phyloP scores from a whole-genome alignment of 2,888 invertebrate species.

The Dryococelus australis region DNA sequence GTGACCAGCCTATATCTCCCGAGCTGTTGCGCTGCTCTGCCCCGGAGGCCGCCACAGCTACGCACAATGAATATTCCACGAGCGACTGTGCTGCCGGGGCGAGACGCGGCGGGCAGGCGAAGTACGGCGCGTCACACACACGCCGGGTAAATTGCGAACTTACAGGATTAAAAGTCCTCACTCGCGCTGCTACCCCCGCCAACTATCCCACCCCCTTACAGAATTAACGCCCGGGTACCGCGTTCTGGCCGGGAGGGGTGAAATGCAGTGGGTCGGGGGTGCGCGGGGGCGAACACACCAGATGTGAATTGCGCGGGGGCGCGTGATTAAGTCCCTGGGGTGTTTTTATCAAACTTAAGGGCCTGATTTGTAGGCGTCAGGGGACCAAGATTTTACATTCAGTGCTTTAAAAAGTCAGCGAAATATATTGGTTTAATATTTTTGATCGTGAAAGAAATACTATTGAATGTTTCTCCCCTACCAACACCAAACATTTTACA shows the following conservation, averaged over 20 bases:
- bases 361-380: not conserved
- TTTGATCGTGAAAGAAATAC: not conserved
- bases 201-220: not conserved
- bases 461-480: not conserved
- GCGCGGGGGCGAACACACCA: not conserved
- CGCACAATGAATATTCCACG: not conserved
- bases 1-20: no score
- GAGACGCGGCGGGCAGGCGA: not conserved
- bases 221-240: not conserved
- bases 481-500: no score
- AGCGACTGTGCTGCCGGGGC: not conserved
- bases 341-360: not conserved
- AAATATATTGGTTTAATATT: not conserved
- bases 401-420: not conserved
- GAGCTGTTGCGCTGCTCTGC: not conserved
- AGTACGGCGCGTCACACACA: not conserved
- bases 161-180: constrained; percentile 9
- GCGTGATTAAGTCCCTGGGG: not conserved
- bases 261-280: not conserved
- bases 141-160: not conserved
- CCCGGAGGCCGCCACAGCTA: not conserved
- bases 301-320: not conserved
- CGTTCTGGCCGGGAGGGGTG: not conserved
- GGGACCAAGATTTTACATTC: not conserved
- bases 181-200: not conserved